A percentile compares a stretch with the other conserved stretches of the same genome.
phyloP scores from a whole-genome alignment of 2,797 vertebrate species.

The Discoglossus pictus region DNA sequence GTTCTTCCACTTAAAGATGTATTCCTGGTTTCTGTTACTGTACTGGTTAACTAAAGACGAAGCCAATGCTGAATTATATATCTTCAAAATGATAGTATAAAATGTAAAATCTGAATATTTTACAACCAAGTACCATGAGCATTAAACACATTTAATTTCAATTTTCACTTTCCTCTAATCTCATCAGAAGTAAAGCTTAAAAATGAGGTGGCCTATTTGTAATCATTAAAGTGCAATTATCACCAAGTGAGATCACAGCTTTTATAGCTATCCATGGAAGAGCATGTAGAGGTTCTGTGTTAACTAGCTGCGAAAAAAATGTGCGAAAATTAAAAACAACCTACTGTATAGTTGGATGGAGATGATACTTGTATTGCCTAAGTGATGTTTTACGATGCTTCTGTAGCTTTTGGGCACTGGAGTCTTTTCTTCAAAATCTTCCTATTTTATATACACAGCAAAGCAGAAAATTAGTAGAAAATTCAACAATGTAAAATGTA shows the following conservation, averaged over 20 bases:
- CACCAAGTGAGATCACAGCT: constrained; percentile 24
- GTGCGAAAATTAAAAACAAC: constrained; percentile 1
- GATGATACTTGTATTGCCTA: constrained; percentile 12
- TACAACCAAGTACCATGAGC: neutral
- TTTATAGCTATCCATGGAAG: constrained; percentile 23
- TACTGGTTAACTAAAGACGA: no score
- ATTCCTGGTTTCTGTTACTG: no score
- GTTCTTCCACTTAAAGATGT: no score
- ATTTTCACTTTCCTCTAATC: constrained; percentile 26
- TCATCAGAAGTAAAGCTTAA: constrained; percentile 24
- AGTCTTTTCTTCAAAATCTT: no score
- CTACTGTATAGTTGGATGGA: constrained; percentile 17
- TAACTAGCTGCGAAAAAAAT: constrained; percentile 11
- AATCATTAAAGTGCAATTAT: constrained; percentile 45
- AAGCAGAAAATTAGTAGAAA: no score
- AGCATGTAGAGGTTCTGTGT: constrained; percentile 21
- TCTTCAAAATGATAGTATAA: no score
- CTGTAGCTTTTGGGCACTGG: constrained; percentile 3
- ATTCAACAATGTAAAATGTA: neutral
- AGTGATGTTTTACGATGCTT: neutral
- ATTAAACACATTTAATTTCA: constrained; percentile 6
- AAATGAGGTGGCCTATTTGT: constrained; percentile 42
- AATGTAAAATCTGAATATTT: no score
- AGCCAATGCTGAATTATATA: no score
- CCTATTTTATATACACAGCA: no score